These are phyloP conservation scores for Xestoiulus laeticollis DNA, from an alignment of 2,888 invertebrate genomes.

Conservation along the genomic window DNA sequence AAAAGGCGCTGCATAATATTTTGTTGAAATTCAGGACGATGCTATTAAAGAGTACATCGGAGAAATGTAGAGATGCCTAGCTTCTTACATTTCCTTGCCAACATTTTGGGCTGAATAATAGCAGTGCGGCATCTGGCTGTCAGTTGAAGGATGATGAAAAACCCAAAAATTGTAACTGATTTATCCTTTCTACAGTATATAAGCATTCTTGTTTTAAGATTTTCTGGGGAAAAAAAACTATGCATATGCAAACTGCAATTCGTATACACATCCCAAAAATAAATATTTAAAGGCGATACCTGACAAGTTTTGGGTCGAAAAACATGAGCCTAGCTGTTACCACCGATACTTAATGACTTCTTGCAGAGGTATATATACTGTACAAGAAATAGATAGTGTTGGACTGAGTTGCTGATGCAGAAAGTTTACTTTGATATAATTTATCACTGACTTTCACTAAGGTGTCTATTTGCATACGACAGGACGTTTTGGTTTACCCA, in stretches of 20 bases:
- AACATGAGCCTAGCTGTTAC: not conserved
- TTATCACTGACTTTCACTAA: not conserved
- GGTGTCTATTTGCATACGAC: not conserved
- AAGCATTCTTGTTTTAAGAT: not conserved
- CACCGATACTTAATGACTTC: not conserved
- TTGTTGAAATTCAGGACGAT: constrained; percentile 14
- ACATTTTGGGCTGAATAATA: constrained; percentile 14
- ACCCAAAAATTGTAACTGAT: constrained; percentile 28
- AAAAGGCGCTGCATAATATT: constrained; percentile 4
- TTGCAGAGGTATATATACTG: not conserved
- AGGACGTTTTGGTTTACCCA: not conserved
- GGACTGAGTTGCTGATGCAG: not conserved
- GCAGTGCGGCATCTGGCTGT: constrained; percentile 18
- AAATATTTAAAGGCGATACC: constrained; percentile 16
- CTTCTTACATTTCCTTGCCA: not conserved
- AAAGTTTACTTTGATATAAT: not conserved
- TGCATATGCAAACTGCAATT: not conserved
- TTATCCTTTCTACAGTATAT: not conserved
- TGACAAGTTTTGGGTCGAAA: not conserved
- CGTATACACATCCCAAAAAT: constrained; percentile 20
- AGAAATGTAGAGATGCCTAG: not conserved
- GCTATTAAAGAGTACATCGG: constrained; percentile 21
- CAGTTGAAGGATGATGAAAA: constrained; percentile 34
- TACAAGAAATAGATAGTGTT: too few species aligned
- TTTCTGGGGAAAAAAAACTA: not conserved